Evolutionary conservation across 2,113 vertebrate genomes (phyloP).

Genomic region (Hypanus sabinus): DNA sequence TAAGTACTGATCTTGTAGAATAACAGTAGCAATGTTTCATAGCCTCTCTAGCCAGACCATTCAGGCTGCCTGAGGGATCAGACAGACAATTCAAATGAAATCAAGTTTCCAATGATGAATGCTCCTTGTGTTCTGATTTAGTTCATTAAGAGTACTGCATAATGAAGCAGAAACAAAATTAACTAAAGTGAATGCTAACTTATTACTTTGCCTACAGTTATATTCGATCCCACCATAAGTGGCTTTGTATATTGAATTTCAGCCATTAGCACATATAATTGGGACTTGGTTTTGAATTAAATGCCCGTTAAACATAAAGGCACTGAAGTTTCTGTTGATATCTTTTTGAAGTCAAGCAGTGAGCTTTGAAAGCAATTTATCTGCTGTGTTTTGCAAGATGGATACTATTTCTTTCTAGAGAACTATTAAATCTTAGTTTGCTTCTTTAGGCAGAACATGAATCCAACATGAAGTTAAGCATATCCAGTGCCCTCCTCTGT

Average conservation of each 20-base stretch:
- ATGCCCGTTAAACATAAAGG: conserved; percentile 2
- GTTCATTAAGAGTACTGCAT: background rate
- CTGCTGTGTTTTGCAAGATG: background rate
- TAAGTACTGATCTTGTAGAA: background rate
- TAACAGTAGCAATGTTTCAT: background rate
- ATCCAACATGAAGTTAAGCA: conserved; percentile 16
- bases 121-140: background rate
- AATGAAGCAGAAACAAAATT: background rate
- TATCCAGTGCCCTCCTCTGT: background rate
- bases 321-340: background rate
- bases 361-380: conserved; percentile 15
- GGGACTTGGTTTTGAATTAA: conserved; percentile 14
- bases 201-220: background rate
- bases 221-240: background rate
- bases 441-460: conserved; percentile 1
- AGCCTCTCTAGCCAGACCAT: background rate
- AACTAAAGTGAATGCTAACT: background rate
- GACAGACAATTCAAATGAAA: background rate
- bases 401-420: background rate
- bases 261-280: background rate
- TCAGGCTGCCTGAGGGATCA: background rate
- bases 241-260: background rate
- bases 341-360: background rate
- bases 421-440: background rate
- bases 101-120: background rate